These are phyloP conservation scores for Drosophila villosipedis DNA, from an alignment of 2,888 invertebrate genomes.

Conservation along the genomic window DNA sequence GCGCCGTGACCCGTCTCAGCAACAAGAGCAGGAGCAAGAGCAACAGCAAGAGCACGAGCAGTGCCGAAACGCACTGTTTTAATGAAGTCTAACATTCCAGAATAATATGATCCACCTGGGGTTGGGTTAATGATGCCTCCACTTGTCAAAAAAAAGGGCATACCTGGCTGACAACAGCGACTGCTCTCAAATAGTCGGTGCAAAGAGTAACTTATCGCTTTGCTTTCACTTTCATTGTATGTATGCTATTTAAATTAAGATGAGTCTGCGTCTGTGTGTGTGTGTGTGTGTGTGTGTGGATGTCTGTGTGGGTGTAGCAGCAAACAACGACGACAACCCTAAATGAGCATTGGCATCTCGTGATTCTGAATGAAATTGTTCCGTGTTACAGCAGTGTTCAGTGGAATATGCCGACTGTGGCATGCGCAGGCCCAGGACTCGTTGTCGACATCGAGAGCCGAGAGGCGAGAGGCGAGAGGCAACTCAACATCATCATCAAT, in stretches of 20 bases:
- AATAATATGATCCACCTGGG: neutral
- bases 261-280: neutral
- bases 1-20: neutral
- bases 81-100: neutral
- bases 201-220: conserved; percentile 18
- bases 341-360: conserved; percentile 62
- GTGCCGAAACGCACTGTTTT: neutral
- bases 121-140: neutral
- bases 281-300: neutral
- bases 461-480: conserved; percentile 14
- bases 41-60: too few relatives aligned
- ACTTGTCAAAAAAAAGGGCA: neutral
- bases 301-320: neutral
- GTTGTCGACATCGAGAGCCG: conserved; percentile 9
- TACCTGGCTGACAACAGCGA: conserved; percentile 1
- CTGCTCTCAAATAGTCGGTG: conserved; percentile 10
- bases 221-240: conserved; percentile 51
- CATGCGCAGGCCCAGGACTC: conserved; percentile 48
- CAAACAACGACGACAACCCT: conserved; percentile 49
- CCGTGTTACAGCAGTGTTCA: conserved; percentile 17
- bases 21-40: neutral
- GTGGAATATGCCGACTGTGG: conserved; percentile 11
- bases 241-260: conserved; percentile 7
- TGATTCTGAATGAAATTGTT: conserved; percentile 59
- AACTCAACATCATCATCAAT: conserved; percentile 37